phyloP scores from a whole-genome alignment of 2,888 invertebrate species.

The Nemotelus nigrinus region DNA sequence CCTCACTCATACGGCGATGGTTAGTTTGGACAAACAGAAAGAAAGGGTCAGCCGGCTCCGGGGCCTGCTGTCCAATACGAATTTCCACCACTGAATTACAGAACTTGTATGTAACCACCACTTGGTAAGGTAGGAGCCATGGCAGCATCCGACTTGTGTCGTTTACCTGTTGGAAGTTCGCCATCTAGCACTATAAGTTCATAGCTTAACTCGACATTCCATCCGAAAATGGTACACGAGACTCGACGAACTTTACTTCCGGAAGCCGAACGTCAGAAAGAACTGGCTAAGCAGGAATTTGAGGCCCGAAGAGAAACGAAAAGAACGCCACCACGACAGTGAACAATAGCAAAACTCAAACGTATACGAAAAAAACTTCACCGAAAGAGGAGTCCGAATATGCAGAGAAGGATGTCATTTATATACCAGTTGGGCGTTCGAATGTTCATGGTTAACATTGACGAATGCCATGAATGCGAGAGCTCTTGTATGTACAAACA shows the following conservation, averaged over 20 bases:
- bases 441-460: slow-evolving; percentile 76
- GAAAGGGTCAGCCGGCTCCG: too few relatives aligned
- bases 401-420: slow-evolving; percentile 52
- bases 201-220: too few relatives aligned
- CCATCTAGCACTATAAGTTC: too few relatives aligned
- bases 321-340: slow-evolving; percentile 53
- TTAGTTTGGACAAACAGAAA: too few relatives aligned
- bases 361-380: slow-evolving; percentile 51
- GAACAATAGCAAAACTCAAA: slow-evolving; percentile 54
- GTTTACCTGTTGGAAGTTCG: too few relatives aligned
- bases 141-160: too few relatives aligned
- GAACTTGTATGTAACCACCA: too few relatives aligned
- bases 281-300: slow-evolving; percentile 65
- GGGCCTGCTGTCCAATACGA: too few relatives aligned
- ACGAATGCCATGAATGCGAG: slow-evolving; percentile 61
- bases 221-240: slow-evolving; percentile 64
- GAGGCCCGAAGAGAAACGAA: slow-evolving; percentile 75
- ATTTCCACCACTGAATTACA: too few relatives aligned
- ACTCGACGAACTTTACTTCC: slow-evolving; percentile 74
- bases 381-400: slow-evolving; percentile 55
- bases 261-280: slow-evolving; percentile 74
- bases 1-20: too few relatives aligned
- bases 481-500: slow-evolving; percentile 86
- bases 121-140: too few relatives aligned
- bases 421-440: slow-evolving; percentile 71